Evolutionary conservation across 2,888 invertebrate species (phyloP).

Genomic region (Agelastica alni): DNA sequence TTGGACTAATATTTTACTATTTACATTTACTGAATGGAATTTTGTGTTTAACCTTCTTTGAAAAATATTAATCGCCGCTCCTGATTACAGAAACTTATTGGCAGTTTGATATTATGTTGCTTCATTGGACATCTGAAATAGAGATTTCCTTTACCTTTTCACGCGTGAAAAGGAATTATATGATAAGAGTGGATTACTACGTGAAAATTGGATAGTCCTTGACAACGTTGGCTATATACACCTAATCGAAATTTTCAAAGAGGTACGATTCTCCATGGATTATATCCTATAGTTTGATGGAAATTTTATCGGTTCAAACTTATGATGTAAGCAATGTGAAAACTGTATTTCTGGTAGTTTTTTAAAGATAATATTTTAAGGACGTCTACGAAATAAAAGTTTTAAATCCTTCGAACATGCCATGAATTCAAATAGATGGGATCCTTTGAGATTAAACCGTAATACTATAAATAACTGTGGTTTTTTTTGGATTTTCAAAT

Average conservation of each 20-base stretch:
- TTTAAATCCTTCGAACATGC: no score
- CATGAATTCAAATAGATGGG: no score
- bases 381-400: no score
- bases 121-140: constrained; percentile 19
- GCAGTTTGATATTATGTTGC: constrained; percentile 24
- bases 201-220: constrained; percentile 15
- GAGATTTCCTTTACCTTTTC: constrained; percentile 17
- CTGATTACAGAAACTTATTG: constrained; percentile 14
- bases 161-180: constrained; percentile 20
- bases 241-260: neutral
- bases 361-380: no score
- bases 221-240: constrained; percentile 8
- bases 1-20: no score
- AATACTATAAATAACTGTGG: no score
- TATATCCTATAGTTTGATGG: neutral
- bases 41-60: no score
- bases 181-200: constrained; percentile 18
- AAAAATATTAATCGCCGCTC: neutral
- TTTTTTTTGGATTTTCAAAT: no score
- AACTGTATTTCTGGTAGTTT: no score
- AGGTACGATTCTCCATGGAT: constrained; percentile 1
- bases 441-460: no score
- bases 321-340: no score
- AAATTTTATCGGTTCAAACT: neutral
- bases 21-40: no score